Evolutionary conservation across 1,140 invertebrate genomes (phyloP).

Genomic region (Teleogryllus occipitalis): DNA sequence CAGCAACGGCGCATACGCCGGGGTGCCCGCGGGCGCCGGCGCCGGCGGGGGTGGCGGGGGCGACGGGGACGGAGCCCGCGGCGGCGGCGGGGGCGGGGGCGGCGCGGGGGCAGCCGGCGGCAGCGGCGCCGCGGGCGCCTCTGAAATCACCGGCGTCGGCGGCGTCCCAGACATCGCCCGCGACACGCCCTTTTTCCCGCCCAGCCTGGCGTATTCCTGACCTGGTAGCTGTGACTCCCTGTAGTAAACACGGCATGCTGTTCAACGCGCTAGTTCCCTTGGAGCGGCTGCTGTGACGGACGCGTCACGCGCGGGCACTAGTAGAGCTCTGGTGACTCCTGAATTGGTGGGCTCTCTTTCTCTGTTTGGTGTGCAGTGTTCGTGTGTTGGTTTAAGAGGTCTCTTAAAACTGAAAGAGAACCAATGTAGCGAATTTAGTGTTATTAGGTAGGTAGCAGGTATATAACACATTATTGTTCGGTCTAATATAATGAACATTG

Average conservation of each 20-base stretch:
- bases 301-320: too few species aligned
- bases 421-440: too few species aligned
- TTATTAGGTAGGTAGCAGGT: too few species aligned
- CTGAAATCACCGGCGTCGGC: background rate
- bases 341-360: too few species aligned
- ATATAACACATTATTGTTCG: too few species aligned
- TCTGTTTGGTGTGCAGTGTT: too few species aligned
- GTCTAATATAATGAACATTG: too few species aligned
- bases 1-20: background rate
- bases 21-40: background rate
- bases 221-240: constrained; percentile 14
- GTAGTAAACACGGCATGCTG: constrained; percentile 15
- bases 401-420: too few species aligned
- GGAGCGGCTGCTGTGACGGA: constrained; percentile 17
- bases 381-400: too few species aligned
- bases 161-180: background rate
- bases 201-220: constrained; percentile 18
- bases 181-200: background rate
- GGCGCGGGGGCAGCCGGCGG: background rate
- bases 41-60: background rate
- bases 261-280: constrained; percentile 16
- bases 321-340: too few species aligned
- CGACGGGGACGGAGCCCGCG: background rate
- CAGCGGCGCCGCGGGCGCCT: background rate
- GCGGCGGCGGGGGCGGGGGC: background rate